Conservation (phyloP, 2,113 vertebrate species). For the Pelodiscus sinensis region DNA sequence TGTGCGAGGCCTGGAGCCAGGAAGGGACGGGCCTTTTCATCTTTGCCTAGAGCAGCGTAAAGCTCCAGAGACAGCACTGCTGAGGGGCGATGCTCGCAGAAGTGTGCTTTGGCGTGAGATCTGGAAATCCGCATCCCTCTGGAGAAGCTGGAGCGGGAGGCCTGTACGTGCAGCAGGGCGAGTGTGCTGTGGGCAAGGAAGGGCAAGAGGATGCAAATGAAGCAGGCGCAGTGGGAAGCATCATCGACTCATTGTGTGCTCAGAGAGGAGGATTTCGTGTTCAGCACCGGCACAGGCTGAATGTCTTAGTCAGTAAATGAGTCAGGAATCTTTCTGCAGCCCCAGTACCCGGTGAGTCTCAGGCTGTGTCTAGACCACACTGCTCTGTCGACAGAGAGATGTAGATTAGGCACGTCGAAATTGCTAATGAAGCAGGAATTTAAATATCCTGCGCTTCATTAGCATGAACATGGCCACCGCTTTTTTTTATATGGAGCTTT, state of each 20-base stretch:
- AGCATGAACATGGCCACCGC: no score
- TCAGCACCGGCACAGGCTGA: background rate
- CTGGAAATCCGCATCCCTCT: background rate
- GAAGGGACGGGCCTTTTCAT: background rate
- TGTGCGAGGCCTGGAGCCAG: background rate
- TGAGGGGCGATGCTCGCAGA: background rate
- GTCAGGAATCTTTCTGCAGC: background rate
- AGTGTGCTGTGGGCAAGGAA: background rate
- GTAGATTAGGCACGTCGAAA: no score
- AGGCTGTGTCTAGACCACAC: no score
- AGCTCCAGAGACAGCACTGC: rapidly evolving
- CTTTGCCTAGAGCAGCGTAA: background rate
- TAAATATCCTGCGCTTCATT: no score
- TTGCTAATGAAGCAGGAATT: no score
- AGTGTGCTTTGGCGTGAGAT: background rate
- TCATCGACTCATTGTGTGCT: rapidly evolving
- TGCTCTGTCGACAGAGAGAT: no score
- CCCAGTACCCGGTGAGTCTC: background rate
- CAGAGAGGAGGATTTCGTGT: rapidly evolving
- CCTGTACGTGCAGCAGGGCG: rapidly evolving
- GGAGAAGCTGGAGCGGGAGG: background rate
- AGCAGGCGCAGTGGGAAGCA: rapidly evolving
- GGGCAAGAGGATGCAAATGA: background rate
- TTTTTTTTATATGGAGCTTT: no score
- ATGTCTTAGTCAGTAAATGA: background rate